Base-by-base conservation (phyloP, 2,888 invertebrate species). In the Sussaba pulchella region DNA sequence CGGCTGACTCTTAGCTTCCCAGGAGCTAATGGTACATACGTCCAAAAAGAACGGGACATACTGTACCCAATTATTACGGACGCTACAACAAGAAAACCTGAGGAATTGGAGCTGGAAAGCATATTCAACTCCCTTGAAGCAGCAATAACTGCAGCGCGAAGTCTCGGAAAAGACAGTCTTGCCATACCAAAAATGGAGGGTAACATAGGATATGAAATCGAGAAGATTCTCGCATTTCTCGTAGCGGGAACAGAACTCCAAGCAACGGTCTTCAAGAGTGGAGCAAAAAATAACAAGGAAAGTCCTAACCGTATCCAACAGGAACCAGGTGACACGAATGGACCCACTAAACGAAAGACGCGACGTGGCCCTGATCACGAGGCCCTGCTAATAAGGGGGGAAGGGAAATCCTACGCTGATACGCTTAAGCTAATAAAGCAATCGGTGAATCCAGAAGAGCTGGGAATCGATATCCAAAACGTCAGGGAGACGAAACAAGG, bases 1-100 rank as follows among this genome's bases (percentile, higher is more conserved):
- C 14, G 45, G 19, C 75, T 77, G 14, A 54, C 81, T 9, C 43
- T 82, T 2, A 77, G 81, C 14, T 81, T 82, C 43, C 84, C 83
- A 3, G 81, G 84, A 54, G 39, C 63, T 39, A 75, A 76, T 0
- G 79, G 82, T 17, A 78, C 84, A n/a, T 17, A 80, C 14, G 26
- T 12, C 12, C 39, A 45, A 1, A 69, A n/a, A 0, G 43, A 50
- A 1, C 82, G 82, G 45, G 31, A 47, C 17, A 80, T 84, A 5
- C 21, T 21, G 8, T 64, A 52, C 54, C 64, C 66, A 1, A 24
- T 74, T 14, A 14, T 50, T 2, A 6, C 12, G 4, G 21, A 45
- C 2, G 19, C 4, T 3, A 1, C 47, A 17, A 50, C 45, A 6
- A 17, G 12, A 14, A 47, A 2, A 3, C 43, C 12, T 6, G 43